Base-by-base conservation (phyloP, 2,888 invertebrate genomes). In the Melitaea athalia region DNA sequence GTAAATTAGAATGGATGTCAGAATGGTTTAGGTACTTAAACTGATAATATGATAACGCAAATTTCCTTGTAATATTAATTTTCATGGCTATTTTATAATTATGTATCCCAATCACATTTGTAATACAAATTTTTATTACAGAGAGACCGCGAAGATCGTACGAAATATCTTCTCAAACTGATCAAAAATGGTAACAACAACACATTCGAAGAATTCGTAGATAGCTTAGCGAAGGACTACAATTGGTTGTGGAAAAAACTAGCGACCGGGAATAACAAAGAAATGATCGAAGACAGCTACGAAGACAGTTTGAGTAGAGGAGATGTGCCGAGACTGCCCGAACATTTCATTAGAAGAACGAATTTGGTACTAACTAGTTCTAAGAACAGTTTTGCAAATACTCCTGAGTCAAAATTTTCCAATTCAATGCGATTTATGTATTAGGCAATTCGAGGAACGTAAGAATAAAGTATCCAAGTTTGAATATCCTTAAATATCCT, bases 251-350 rank as follows among this genome's bases (percentile, higher is more conserved):
- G 92, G 79, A 86, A 92, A 63, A 89, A 89, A 43, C 85, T 95
- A 59, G 87, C 87, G 7, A 79, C 83, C 5, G 78, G 74, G n/a
- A 83, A 83, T 74, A 84, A 84, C 62, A 82, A 81, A 55, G 78
- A 83, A 7, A 82, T 86, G 73, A 75, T 88, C 55, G 87, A 89
- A 72, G 89, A 91, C 65, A 89, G 90, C 73, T 89, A 91, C 38
- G 91, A 93, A 60, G 93, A 93, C 74, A 89, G 90, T 73, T 87
- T 94, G 53, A 93, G 93, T 66, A 83, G 88, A 65, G 94, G 94
- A 52, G 94, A 94, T 74, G 93, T 95, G 70, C 95, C 95, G 2
- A 81, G 93, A 71, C 79, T 93, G 62, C 94, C 94, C 0, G 88
- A 91, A 5, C 92, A 94, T 77, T 93, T 94, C 79, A 93, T 94